A percentile compares a stretch with the other conserved stretches of the same genome.
Conservation (phyloP, 2,797 vertebrate genomes). For the Cichlasoma orientale region DNA sequence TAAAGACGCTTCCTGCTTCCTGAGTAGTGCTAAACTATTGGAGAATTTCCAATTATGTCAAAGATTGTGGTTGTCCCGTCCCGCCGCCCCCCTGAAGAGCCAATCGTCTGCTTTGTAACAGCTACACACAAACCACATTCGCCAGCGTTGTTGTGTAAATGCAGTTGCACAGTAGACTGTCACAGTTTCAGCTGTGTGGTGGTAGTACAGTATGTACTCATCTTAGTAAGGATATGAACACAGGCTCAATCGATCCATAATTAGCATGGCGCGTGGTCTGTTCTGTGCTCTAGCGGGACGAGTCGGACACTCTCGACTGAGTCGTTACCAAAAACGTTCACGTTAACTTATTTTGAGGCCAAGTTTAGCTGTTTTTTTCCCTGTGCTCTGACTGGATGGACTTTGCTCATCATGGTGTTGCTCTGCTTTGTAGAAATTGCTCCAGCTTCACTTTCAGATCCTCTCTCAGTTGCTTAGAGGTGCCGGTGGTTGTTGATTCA, state of each 20-base stretch:
- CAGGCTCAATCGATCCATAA: background rate
- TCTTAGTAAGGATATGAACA: background rate
- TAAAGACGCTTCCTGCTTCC: no score
- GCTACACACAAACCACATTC: background rate
- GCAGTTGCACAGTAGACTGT: background rate
- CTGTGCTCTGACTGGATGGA: background rate
- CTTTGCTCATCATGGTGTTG: background rate
- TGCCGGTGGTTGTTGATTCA: background rate
- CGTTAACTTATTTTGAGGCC: background rate
- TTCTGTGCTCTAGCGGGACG: background rate
- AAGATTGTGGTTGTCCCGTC: accelerated
- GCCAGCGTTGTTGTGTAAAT: no score
- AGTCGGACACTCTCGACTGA: background rate
- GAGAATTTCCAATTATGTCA: background rate
- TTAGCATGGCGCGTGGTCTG: background rate
- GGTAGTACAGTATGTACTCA: accelerated
- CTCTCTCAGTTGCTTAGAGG: background rate
- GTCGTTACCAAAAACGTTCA: background rate
- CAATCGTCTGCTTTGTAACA: background rate
- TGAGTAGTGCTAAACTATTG: background rate
- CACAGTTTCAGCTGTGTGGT: background rate
- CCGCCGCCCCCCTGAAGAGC: background rate
- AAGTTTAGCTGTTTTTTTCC: background rate
- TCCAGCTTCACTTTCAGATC: background rate
- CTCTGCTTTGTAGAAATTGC: background rate